Base-by-base conservation (phyloP, 2,797 vertebrate genomes). In the Staurois parvus region DNA sequence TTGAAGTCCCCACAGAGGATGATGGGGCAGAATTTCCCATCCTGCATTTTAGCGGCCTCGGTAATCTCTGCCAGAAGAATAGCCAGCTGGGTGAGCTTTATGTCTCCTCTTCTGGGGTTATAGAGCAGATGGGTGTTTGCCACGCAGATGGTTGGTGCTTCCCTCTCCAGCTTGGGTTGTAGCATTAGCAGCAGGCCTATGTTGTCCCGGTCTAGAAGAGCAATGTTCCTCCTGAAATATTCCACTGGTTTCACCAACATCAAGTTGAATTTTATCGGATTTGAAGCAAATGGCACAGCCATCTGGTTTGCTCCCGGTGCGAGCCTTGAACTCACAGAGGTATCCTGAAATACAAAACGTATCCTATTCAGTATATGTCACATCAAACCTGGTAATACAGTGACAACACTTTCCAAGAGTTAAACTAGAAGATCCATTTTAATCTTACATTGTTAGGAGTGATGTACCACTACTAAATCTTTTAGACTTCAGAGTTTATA, bases 1-100 rank as follows among this genome's bases (percentile, higher is more conserved):
- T 99, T 99, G 86, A 99, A 97, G 88, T 99, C 98, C 2, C 98
- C 98, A 66, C 98, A 99, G 80, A 99, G 92, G 86, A 99, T 72
- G 10, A 99, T 91, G 0, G 98, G 97, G 85, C 90, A 95, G 88
- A 92, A 87, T 19, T 90, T 91, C 0, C 95, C 96, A 0, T 97
- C 94, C 0, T 94, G 92, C 87, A 88, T 93, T 88, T 88, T 88
- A 81, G 96, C 93, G 87, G 96, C 87, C 0, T 87, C 94, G 56
- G 91, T 83, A 75, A 99, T 96, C 93, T 99, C 97, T 26, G 98
- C 98, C 90, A 99, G 88, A 2, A 99, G 95, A 91, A 99, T 94
- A 19, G 98, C 97, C 87, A 99, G 90, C 79, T 99, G 98, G 26
- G 98, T 95, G 88, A 99, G 95, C 72, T 99, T 99, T 90, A 99